Percentiles rank a stretch among this genome's conserved stretches.
Evolutionary conservation across 2,888 invertebrate genomes (phyloP).

Genomic region (Thymelicus lineola): DNA sequence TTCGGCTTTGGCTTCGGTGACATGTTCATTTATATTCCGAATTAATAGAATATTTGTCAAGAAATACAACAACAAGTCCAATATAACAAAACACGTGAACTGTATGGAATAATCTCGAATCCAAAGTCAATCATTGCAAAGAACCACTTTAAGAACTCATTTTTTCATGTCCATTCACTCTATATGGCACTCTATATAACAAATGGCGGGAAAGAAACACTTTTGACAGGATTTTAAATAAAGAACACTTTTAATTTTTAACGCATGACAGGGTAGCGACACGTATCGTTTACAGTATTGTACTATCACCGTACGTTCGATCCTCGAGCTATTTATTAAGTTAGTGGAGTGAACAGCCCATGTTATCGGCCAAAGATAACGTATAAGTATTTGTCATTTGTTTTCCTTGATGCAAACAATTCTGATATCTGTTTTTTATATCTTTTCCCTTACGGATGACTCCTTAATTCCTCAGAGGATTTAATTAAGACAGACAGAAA

Average conservation of each 20-base stretch:
- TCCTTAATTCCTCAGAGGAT: no score
- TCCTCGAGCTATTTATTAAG: constrained; percentile 67
- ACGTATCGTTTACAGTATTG: constrained; percentile 28
- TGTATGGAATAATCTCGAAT: constrained; percentile 60
- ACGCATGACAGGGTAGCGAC: constrained; percentile 15
- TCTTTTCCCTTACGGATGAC: constrained; percentile 16
- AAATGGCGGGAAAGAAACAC: background rate
- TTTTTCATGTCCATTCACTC: constrained; percentile 1
- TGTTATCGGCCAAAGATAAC: constrained; percentile 77
- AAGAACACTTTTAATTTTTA: constrained; percentile 11
- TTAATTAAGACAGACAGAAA: no score
- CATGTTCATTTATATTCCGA: constrained; percentile 53
- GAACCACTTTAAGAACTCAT: constrained; percentile 21
- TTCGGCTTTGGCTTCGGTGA: constrained; percentile 67
- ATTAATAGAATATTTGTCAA: constrained; percentile 56
- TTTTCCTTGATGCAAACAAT: constrained; percentile 51
- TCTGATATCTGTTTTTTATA: constrained; percentile 14
- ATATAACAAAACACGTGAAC: constrained; percentile 55
- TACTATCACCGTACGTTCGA: constrained; percentile 38
- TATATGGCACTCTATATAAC: constrained; percentile 4
- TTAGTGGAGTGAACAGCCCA: constrained; percentile 56
- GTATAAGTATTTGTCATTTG: constrained; percentile 68
- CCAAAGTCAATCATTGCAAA: constrained; percentile 59
- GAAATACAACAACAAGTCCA: constrained; percentile 69
- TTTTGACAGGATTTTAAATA: background rate